Evolutionary conservation across 2,797 vertebrate species (phyloP).

Genomic region (Pelodytes ibericus): DNA sequence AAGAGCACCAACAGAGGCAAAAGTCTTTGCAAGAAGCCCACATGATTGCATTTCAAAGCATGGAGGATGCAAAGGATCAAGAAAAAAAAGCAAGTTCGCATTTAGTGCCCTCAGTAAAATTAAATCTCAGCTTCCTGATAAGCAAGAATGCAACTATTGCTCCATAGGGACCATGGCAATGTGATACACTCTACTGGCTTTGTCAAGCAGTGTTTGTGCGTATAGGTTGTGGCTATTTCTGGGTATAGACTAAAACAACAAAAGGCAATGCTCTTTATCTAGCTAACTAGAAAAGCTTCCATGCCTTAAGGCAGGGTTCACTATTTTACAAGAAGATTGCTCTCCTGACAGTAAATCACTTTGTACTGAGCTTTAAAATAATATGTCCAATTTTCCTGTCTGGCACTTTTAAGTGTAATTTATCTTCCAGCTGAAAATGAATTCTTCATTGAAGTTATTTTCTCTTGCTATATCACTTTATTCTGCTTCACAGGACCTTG

Average conservation of each 20-base stretch:
- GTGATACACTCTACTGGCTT: too few relatives aligned
- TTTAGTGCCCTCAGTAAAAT: too few relatives aligned
- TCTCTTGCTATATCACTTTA: constrained; percentile 12
- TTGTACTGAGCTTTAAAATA: constrained; percentile 20
- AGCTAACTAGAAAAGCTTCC: background rate
- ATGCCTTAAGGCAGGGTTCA: constrained; percentile 3
- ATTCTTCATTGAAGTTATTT: constrained; percentile 16
- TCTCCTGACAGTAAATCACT: constrained; percentile 24
- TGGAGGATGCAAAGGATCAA: constrained; percentile 88
- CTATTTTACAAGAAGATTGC: constrained; percentile 9
- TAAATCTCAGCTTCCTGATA: too few relatives aligned
- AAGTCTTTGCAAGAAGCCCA: constrained; percentile 92
- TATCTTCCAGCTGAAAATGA: constrained; percentile 31
- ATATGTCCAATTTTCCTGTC: constrained; percentile 42
- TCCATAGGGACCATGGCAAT: too few relatives aligned
- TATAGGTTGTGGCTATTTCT: too few relatives aligned
- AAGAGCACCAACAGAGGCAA: constrained; percentile 89
- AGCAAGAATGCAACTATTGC: too few relatives aligned
- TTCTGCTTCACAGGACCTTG: constrained; percentile 80
- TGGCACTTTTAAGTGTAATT: constrained; percentile 26
- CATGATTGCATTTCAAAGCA: constrained; percentile 85
- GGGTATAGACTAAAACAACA: too few relatives aligned
- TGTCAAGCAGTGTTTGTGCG: too few relatives aligned
- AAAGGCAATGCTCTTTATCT: too few relatives aligned
- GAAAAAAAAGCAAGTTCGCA: constrained; percentile 84